Conservation (phyloP, 2,113 vertebrate genomes). For the Serinus canaria region DNA sequence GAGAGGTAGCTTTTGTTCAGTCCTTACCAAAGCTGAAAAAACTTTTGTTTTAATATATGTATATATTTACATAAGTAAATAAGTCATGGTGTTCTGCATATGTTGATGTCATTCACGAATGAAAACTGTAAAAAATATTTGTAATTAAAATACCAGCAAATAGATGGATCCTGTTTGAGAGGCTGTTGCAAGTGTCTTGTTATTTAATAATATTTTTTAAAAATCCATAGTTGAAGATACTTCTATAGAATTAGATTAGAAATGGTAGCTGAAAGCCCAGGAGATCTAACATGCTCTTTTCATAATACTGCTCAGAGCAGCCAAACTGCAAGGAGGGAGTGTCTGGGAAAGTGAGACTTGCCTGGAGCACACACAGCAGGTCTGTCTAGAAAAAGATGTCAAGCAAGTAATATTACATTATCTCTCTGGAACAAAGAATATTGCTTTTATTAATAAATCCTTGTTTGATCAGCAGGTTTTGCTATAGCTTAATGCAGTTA, state of each 20-base stretch:
- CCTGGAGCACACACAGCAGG: conserved; percentile 61
- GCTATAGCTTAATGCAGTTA: background rate
- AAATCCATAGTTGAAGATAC: background rate
- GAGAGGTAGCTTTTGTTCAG: background rate
- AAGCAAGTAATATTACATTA: conserved; percentile 59
- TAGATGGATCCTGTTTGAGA: background rate
- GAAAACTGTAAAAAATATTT: background rate
- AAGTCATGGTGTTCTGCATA: background rate
- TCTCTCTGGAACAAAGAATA: background rate
- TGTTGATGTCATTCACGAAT: background rate
- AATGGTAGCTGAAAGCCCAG: background rate
- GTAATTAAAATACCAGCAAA: background rate
- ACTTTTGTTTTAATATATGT: background rate
- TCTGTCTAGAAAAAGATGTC: conserved; percentile 67
- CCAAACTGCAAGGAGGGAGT: conserved; percentile 45
- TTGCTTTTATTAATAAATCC: background rate
- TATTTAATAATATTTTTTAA: background rate
- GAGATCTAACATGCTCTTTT: background rate
- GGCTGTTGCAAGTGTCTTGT: background rate
- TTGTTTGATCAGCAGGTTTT: conserved; percentile 21
- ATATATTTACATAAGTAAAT: background rate
- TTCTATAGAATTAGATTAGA: background rate
- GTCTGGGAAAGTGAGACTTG: conserved; percentile 64
- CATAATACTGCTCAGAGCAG: conserved; percentile 1
- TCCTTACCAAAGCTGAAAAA: background rate